Evolutionary conservation across 2,797 vertebrate genomes (phyloP), one percentile per base, ranked within the genome.

Genomic region (Peromyscus eremicus): DNA sequence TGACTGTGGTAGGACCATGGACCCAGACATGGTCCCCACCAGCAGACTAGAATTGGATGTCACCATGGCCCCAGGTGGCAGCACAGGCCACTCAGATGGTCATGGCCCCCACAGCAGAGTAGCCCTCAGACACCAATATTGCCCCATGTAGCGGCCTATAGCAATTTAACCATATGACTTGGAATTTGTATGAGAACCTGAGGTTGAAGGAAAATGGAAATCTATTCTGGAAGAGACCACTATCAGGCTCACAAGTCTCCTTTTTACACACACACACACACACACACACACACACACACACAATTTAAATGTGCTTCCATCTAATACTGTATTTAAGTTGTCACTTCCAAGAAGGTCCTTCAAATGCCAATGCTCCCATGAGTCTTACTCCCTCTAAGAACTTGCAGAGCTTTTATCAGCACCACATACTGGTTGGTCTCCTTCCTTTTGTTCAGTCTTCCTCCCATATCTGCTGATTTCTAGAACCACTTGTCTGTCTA

Each of bases 121-220:
- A 40, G n/a, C 4, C 19, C 4, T 73, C 70, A 71, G n/a, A 37
- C 7, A 71, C 68, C 8, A 37, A 37, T n/a, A 40, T 73, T 9
- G n/a, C 19, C 37, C 21, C 70, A 73, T 9, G 37, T 11, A 3
- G 21, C 9, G 5, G 9, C 17, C 70, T 82, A 86, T 95, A 97
- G 95, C 94, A 95, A 89, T 90, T 95, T 91, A 97, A 93, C 96
- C 95, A 96, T 94, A 98, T 87, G 80, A 97, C 94, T 95, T 91
- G 52, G 62, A 97, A 96, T 94, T 73, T 95, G 37, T 82, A 95
- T 97, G 91, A 97, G 76, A 86, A 97, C 70, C 95, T 85, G 83
- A 95, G 52, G 83, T 94, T 32, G 55, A 95, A 97, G 86, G 62
- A 95, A 88, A 85, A 29, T 91, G 23, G 87, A 96, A 96, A 96